Evolutionary conservation across 2,113 vertebrate species (phyloP).

Genomic region (Microcebus griseorufus): DNA sequence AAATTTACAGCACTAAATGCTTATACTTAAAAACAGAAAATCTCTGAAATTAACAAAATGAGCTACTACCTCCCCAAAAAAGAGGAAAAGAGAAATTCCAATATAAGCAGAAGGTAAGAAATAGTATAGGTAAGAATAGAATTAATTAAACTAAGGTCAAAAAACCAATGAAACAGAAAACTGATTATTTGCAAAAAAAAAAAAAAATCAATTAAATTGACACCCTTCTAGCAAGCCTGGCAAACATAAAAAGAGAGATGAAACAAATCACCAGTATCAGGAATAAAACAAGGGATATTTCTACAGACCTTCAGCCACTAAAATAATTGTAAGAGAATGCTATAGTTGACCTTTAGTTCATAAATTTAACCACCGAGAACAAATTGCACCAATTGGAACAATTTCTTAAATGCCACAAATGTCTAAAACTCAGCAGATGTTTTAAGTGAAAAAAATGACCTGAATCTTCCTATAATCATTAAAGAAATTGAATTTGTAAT

Average conservation of each 20-base stretch:
- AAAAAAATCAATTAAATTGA: not conserved
- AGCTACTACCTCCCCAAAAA: not conserved
- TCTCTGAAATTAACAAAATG: not conserved
- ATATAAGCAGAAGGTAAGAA: not conserved
- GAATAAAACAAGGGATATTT: not conserved
- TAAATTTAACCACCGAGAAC: not conserved
- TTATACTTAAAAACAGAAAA: not conserved
- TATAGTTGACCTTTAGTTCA: not conserved
- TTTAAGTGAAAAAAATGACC: not conserved
- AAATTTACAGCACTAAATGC: not conserved
- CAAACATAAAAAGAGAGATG: not conserved
- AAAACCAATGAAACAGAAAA: not conserved
- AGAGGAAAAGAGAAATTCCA: not conserved
- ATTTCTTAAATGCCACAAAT: not conserved
- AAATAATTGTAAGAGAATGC: not conserved
- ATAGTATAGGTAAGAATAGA: too few relatives aligned
- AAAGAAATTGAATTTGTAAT: slow-evolving; percentile 5
- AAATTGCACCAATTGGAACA: not conserved
- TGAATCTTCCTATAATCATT: not conserved
- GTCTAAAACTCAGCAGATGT: not conserved
- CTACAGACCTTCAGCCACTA: not conserved
- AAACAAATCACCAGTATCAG: not conserved
- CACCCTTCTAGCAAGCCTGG: not conserved
- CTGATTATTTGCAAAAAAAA: not conserved
- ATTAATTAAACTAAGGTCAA: not conserved